Base-by-base conservation (phyloP, 1,140 invertebrate species). In the Pemphigus obesinymphae region DNA sequence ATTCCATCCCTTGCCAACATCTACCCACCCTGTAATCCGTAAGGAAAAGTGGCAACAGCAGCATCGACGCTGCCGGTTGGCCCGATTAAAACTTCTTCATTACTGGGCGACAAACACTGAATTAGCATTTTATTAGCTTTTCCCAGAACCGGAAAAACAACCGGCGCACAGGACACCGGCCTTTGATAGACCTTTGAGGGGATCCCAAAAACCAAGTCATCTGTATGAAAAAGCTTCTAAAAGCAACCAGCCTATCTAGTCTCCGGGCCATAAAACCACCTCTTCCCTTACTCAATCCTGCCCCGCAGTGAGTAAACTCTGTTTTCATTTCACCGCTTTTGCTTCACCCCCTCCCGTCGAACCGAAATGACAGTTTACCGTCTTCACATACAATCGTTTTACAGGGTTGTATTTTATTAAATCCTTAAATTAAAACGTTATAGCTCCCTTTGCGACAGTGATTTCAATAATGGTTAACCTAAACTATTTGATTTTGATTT, bases 51-150 rank as follows among this genome's bases (percentile, higher is more conserved):
- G 31, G 31, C 61, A n/a, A 31, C 43, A 68, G 31, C 34, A 40
- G n/a, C n/a, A 8, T 23, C 66, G 66, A 5, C 37, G 40, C 13
- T 23, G 75, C 15, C 37, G 53, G n/a, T 76, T 45, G 75, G 50
- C 31, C 29, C 50, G 50, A 23, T 61, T 45, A 31, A 63, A 63
- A 63, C 34, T 80, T 61, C 76, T 80, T 80, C 76, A 80, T 80
- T 80, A 80, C 55, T 45, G 76, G 55, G 76, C 37, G 76, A 55
- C 37, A 80, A 80, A 80, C 76, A 63, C 50, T 29, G 76, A 63
- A 80, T 80, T 80, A 80, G 76, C 76, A 80, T 80, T 80, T 80
- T 80, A 80, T 80, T 80, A 63, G 76, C 76, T 80, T 80, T 80
- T 80, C 76, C 23, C 53, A n/a, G 76, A 43, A 63, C 76, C 76